A percentile compares a stretch with the other conserved stretches of the same genome.
Conservation (phyloP, 2,888 invertebrate species). For the Tinea semifulvella region DNA sequence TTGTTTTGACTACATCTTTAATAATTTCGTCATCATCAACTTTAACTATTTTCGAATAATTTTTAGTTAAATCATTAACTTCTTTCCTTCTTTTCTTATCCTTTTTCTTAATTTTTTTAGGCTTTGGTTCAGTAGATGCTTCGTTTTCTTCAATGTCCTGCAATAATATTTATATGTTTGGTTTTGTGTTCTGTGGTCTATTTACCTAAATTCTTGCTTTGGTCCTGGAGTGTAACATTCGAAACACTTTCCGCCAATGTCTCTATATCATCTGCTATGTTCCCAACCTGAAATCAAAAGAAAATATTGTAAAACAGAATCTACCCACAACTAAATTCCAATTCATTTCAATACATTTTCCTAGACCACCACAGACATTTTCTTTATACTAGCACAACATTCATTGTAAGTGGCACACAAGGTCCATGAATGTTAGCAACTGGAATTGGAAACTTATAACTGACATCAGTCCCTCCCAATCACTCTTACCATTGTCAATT, state of each 20-base stretch:
- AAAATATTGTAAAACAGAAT: constrained; percentile 12
- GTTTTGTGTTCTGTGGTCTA: constrained; percentile 45
- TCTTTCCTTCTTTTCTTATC: constrained; percentile 20
- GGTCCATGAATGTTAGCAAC: too few species aligned
- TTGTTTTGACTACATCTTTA: not conserved
- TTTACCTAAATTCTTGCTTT: constrained; percentile 57
- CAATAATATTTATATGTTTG: constrained; percentile 53
- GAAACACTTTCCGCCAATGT: constrained; percentile 59
- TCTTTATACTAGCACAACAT: too few species aligned
- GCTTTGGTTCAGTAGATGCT: not conserved
- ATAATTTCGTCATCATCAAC: constrained; percentile 19
- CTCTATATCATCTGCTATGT: constrained; percentile 44
- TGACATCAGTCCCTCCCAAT: too few species aligned
- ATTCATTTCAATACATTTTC: too few species aligned
- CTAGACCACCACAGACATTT: too few species aligned
- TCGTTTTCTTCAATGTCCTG: constrained; percentile 43
- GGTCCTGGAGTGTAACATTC: constrained; percentile 59
- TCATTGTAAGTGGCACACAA: too few species aligned
- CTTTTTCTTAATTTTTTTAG: constrained; percentile 12
- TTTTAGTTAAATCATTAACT: constrained; percentile 21
- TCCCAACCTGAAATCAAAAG: constrained; percentile 37
- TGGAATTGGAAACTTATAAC: too few species aligned
- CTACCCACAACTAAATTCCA: constrained; percentile 20
- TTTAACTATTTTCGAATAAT: constrained; percentile 21
- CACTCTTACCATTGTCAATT: too few species aligned